A percentile compares a stretch with the other conserved stretches of the same genome.
Evolutionary conservation across 2,888 invertebrate species (phyloP).

Genomic region (Amiota mariae): DNA sequence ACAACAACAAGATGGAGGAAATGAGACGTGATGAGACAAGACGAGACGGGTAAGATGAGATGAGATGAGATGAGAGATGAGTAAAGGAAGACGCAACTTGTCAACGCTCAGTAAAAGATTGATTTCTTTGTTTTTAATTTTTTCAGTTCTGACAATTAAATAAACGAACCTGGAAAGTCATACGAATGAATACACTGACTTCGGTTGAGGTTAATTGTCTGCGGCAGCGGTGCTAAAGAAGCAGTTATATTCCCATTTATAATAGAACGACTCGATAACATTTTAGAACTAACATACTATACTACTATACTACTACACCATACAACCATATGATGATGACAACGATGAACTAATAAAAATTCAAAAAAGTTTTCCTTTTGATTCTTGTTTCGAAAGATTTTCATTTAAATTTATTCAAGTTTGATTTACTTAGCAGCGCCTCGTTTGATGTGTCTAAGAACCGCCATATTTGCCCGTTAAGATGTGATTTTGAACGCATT

Average conservation of each 20-base stretch:
- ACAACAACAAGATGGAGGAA: conserved; percentile 31
- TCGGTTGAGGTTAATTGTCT: conserved; percentile 47
- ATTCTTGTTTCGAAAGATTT: conserved; percentile 9
- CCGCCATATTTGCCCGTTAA: conserved; percentile 45
- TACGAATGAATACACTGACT: conserved; percentile 24
- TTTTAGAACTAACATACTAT: conserved; percentile 52
- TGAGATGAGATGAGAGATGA: no score
- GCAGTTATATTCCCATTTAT: conserved; percentile 70
- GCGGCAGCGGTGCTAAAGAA: conserved; percentile 45
- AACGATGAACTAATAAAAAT: conserved; percentile 58
- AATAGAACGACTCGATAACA: conserved; percentile 62
- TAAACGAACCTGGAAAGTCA: conserved; percentile 56
- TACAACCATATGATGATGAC: background rate
- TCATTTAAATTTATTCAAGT: conserved; percentile 18
- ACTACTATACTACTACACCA: conserved; percentile 2
- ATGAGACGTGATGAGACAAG: no score
- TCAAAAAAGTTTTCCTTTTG: conserved; percentile 55
- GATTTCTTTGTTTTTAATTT: conserved; percentile 56
- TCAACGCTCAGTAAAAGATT: conserved; percentile 58
- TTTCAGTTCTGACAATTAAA: conserved; percentile 49
- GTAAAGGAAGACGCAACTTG: conserved; percentile 43
- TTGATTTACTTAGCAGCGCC: conserved; percentile 34
- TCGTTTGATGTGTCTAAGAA: conserved; percentile 1
- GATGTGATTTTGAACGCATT: conserved; percentile 36
- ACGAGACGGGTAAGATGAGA: no score